Base-by-base conservation (phyloP, 2,797 vertebrate genomes). In the Limnodromus scolopaceus region DNA sequence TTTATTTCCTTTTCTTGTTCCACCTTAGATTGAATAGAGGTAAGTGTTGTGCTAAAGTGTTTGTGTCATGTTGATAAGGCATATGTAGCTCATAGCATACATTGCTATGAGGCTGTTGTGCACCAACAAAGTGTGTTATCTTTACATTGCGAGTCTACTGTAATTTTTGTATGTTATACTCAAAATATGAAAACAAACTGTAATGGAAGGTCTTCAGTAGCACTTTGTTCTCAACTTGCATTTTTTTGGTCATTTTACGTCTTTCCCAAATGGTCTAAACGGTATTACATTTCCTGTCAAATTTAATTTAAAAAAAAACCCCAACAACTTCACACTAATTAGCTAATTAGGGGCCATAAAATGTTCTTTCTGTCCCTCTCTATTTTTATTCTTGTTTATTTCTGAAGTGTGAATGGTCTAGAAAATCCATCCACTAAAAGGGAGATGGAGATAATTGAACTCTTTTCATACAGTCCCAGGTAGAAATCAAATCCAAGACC, bases 401-500 rank as follows among this genome's bases (percentile, higher is more conserved):
- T 92, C 85, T 92, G 65, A 95, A 90, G 66, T 92, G 77, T 95
- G 92, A 94, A 90, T 84, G 70, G 63, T 74, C 66, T 95, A 53
- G 92, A 94, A 97, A 97, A 93, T 97, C 55, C 53, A 87, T 74
- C 85, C 74, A 88, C 79, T 94, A 95, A 96, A 95, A 92, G 45
- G 55, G 74, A 68, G 64, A 93, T 91, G 61, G 89, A 93, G 95
- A 92, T 97, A 97, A 97, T 95, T 97, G 97, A 98, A 97, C 91
- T 57, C 93, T 95, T 96, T 97, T 97, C 76, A 84, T 79, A 88
- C 78, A 96, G 84, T 95, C 95, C 75, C 95, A 97, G 92, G 92
- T 96, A 97, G 96, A 98, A 98, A 98, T 98, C 93, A 97, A 96
- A 97, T 97, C 95, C 95, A 98, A 96, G 96, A 96, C 93, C 87